Base-by-base conservation (phyloP, 2,113 vertebrate genomes). In the Zosterops hypoxanthus region DNA sequence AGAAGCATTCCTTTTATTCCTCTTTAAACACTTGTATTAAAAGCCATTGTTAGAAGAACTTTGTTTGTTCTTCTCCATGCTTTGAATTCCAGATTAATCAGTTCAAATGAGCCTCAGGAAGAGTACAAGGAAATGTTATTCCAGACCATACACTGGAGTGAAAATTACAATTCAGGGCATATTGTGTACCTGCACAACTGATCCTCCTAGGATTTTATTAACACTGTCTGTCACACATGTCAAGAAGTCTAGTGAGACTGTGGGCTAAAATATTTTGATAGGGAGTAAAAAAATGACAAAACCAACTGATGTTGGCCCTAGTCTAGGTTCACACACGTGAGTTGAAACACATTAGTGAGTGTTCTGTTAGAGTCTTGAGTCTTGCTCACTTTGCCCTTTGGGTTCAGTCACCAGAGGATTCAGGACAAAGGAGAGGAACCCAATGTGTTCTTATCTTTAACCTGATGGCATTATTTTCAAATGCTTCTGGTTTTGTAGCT, bases 151-250 rank as follows among this genome's bases (percentile, higher is more conserved):
- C 4, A 11, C 2, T 20, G 34, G 12, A 36, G 22, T 61, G 24
- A 88, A 80, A 88, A 83, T 5, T 24, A 5, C 12, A 13, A 65
- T 73, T 61, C 33, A 36, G 17, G 29, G 25, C 14, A 17, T 17
- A 3, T 8, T 50, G 10, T 55, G 6, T 12, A 47, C 34, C n/a
- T 64, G 16, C 29, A 49, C 36, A 73, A 15, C 22, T 9, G 42
- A 81, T 33, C 0, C 2, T 8, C 18, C 6, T 0, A 14, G 47
- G 41, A 2, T 3, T 90, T 69, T 57, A 36, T 15, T 28, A 53
- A 36, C 29, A 19, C 12, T 68, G 10, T 26, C 49, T 69, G 18
- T 28, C 22, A n/a, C 17, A 9, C 0, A 7, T 53, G 33, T 72
- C 20, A 57, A 34, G 33, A 70, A 57, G 17, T 77, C 55, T 57